Evolutionary conservation across 2,888 invertebrate genomes (phyloP), one percentile per base, ranked within the genome.

Genomic region (Drosophila percnosoma): DNA sequence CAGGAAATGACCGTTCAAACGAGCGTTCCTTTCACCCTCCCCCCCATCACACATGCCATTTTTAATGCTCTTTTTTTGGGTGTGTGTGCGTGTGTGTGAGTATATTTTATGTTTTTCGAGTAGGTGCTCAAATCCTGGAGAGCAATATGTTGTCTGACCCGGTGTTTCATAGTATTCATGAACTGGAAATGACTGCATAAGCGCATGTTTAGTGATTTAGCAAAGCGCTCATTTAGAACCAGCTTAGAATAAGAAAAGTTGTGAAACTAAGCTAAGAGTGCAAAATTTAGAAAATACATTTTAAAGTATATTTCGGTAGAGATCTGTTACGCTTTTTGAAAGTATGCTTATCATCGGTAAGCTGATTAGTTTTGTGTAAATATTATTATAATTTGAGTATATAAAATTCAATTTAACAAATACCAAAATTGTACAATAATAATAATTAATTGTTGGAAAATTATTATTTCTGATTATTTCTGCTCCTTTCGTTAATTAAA

Each of bases 1-100:
- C 65, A 60, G 87, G 78, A 86, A 86, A 89, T 86, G 81, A 83
- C 81, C 89, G 67, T 84, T 69, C 64, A 62, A 68, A 73, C 54
- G 67, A 51, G 57, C 71, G 62, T 34, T 60, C 54, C 68, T 68
- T 63, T 33, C 15, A 13, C 27, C 27, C 27, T 4, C n/a, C 8
- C 15, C 15, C 6, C 42, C 45, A 64, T 21, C 10, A 21, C 45
- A 31, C 68, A 78, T 65, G 65, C 64, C 62, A 67, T 34, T 55
- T 53, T 51, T 49, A 68, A 58, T 74, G 72, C 61, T 53, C 36
- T 54, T 49, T 10, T 13, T 24, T 18, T 45, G 36, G 31, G 38
- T 29, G 52, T 59, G 29, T 55, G 27, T 33, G 18, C 34, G 18
- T 13, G 18, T 48, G 15, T 66, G 48, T n/a, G 45, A 21, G 63